phyloP scores from a whole-genome alignment of 2,113 vertebrate genomes.

The Paradoxurus hermaphroditus region DNA sequence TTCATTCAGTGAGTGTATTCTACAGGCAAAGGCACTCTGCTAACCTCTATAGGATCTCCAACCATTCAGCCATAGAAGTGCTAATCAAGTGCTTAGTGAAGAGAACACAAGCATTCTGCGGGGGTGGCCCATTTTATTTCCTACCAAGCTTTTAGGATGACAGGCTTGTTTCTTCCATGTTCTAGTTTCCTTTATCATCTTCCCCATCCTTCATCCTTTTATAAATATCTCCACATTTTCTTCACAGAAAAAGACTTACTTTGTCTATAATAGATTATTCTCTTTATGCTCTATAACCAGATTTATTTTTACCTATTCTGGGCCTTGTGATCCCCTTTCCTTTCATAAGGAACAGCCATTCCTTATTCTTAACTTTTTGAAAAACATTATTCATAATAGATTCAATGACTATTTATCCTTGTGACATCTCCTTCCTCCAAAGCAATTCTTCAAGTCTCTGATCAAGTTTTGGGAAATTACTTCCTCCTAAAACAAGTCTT shows the following conservation, averaged over 20 bases:
- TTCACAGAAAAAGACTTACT: neutral
- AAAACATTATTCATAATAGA: conserved; percentile 10
- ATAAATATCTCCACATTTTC: neutral
- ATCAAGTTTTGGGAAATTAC: conserved; percentile 8
- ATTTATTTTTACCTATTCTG: conserved; percentile 20
- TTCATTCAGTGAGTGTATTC: conserved; percentile 6
- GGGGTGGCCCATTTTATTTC: neutral
- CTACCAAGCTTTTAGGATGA: neutral
- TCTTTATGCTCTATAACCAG: neutral
- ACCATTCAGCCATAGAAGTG: neutral
- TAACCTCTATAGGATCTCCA: neutral
- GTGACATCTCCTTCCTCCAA: neutral
- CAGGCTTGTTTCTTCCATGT: neutral
- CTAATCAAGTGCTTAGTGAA: neutral
- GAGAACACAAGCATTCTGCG: neutral
- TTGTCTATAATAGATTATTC: conserved; percentile 8
- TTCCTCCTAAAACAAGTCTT: conserved; percentile 34
- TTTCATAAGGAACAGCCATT: conserved; percentile 39
- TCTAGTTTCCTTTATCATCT: neutral
- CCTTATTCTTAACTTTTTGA: conserved; percentile 33
- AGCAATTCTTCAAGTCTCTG: neutral
- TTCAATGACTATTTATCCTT: neutral
- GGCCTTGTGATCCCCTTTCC: neutral
- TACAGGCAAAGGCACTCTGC: neutral
- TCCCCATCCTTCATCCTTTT: neutral